Evolutionary conservation across 1,140 invertebrate species (phyloP).

Genomic region (Bicyclus anynana): DNA sequence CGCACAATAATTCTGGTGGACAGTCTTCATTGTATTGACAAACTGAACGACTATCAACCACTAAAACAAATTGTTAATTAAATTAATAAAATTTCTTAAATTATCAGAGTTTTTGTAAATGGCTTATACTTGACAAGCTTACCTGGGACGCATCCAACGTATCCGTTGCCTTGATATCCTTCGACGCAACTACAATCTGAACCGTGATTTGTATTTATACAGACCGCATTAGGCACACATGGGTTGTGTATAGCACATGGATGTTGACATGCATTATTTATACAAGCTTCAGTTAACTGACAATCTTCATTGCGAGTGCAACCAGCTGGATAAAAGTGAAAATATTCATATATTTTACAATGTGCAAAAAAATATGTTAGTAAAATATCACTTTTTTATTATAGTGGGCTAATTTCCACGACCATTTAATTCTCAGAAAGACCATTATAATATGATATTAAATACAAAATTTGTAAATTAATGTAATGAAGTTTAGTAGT

Average conservation of each 20-base stretch:
- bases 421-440: too few species aligned
- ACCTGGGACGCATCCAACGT: constrained; percentile 87
- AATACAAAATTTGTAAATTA: too few species aligned
- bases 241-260: constrained; percentile 90
- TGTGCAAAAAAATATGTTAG: constrained; percentile 2
- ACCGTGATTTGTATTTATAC: constrained; percentile 92
- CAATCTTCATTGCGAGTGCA: constrained; percentile 90
- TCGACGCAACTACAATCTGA: constrained; percentile 90
- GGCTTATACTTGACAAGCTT: constrained; percentile 38
- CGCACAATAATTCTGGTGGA: constrained; percentile 87
- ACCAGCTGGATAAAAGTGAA: constrained; percentile 82
- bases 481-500: too few species aligned
- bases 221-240: constrained; percentile 90
- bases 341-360: constrained; percentile 37
- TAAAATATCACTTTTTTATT: too few species aligned
- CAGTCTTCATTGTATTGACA: constrained; percentile 95
- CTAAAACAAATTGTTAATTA: constrained; percentile 62
- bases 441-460: too few species aligned
- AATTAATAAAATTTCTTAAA: constrained; percentile 7
- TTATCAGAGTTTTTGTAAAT: not conserved
- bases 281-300: constrained; percentile 87
- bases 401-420: too few species aligned
- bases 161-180: constrained; percentile 92
- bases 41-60: constrained; percentile 81
- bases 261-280: constrained; percentile 87